Percentiles rank a stretch among this genome's conserved stretches.
phyloP scores from a whole-genome alignment of 1,140 invertebrate species.

The Ips typographus region DNA sequence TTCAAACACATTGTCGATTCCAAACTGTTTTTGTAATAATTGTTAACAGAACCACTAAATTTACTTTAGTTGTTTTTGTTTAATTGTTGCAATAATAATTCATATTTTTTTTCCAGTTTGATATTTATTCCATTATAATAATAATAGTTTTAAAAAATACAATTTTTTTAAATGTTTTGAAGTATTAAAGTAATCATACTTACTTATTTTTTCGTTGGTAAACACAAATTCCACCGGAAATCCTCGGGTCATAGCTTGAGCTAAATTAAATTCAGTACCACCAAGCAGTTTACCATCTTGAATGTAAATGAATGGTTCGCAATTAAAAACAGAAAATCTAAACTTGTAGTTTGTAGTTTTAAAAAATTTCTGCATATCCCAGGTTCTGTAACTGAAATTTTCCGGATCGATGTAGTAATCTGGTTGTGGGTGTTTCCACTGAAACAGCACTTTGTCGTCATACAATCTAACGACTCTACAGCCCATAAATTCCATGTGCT shows the following conservation, averaged over 20 bases:
- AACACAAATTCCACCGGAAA: constrained; percentile 4
- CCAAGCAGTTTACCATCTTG: background rate
- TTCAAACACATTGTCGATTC: no score
- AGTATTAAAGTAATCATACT: background rate
- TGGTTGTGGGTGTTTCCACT: background rate
- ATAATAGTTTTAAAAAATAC: no score
- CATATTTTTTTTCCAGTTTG: no score
- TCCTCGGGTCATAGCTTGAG: constrained; percentile 10
- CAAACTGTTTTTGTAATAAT: no score
- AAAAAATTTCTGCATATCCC: background rate
- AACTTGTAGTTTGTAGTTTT: constrained; percentile 8
- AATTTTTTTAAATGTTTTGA: no score
- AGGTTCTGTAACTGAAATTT: constrained; percentile 3
- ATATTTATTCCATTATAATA: no score
- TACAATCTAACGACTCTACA: background rate
- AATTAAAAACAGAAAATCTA: constrained; percentile 22
- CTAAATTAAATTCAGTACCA: constrained; percentile 14
- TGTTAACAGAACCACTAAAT: background rate
- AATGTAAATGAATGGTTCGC: constrained; percentile 24
- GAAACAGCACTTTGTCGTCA: constrained; percentile 8
- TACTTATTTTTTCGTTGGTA: constrained; percentile 1
- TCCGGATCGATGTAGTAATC: constrained; percentile 5
- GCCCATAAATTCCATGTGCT: background rate
- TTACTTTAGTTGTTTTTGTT: background rate
- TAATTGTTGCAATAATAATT: no score